phyloP scores from a whole-genome alignment of 2,113 vertebrate species.

The Corvus moneduloides region DNA sequence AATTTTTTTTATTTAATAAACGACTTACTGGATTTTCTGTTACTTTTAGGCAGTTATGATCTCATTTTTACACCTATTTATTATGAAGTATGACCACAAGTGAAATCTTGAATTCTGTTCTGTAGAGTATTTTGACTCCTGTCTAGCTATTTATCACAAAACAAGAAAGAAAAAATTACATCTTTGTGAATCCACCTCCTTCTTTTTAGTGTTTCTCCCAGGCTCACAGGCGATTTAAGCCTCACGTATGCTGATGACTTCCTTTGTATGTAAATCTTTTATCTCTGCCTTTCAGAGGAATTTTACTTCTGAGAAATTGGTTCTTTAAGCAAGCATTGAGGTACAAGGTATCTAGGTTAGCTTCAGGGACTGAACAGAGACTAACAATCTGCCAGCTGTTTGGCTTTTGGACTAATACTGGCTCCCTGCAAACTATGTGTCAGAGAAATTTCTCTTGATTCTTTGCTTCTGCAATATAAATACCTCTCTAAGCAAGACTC shows the following conservation, averaged over 20 bases:
- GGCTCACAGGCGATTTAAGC: not conserved
- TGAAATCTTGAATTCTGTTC: not conserved
- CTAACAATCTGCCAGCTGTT: not conserved
- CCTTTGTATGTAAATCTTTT: not conserved
- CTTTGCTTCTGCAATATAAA: not conserved
- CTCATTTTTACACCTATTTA: not conserved
- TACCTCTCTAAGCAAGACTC: not conserved
- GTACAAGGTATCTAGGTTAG: not conserved
- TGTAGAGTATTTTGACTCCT: not conserved
- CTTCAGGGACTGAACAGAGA: not conserved
- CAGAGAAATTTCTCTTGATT: not conserved
- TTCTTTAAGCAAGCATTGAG: not conserved
- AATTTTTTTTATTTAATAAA: not conserved
- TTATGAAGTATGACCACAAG: not conserved
- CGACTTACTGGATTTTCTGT: not conserved
- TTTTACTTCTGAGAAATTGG: not conserved
- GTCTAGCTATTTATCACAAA: not conserved
- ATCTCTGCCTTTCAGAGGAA: not conserved
- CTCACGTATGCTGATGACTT: not conserved
- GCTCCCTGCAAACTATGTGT: not conserved
- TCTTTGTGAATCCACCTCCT: not conserved
- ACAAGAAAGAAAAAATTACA: not conserved
- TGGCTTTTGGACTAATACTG: not conserved
- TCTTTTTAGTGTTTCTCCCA: not conserved
- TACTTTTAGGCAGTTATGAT: not conserved